phyloP scores from a whole-genome alignment of 2,113 vertebrate genomes.

The Corythoichthys haematopterus region DNA sequence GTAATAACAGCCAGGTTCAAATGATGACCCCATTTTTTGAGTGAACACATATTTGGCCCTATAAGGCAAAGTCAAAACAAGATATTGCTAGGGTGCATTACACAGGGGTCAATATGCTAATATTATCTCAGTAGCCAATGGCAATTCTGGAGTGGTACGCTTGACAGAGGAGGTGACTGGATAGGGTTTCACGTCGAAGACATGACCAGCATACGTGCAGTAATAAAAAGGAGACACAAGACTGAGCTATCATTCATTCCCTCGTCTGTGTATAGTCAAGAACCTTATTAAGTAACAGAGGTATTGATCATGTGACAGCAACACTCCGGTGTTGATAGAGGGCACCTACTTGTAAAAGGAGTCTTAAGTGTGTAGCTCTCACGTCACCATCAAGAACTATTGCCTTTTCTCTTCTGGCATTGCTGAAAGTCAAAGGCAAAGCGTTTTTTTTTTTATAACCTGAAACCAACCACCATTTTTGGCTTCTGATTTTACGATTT shows the following conservation, averaged over 20 bases:
- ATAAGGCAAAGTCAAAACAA: slow-evolving; percentile 66
- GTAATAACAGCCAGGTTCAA: background rate
- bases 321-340: background rate
- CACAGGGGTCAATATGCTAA: slow-evolving; percentile 69
- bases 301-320: slow-evolving; percentile 21
- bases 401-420: slow-evolving; percentile 10
- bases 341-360: slow-evolving; percentile 28
- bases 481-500: background rate
- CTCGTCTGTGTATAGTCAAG: background rate
- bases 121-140: slow-evolving; percentile 67
- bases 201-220: slow-evolving; percentile 32
- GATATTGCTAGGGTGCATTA: slow-evolving; percentile 76
- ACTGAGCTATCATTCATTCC: slow-evolving; percentile 6
- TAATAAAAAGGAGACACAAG: slow-evolving; percentile 17
- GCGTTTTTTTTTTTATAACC: background rate
- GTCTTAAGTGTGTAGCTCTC: slow-evolving; percentile 11
- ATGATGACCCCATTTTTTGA: slow-evolving; percentile 41
- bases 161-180: slow-evolving; percentile 45
- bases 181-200: slow-evolving; percentile 49
- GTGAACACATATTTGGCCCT: slow-evolving; percentile 37
- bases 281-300: background rate
- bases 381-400: slow-evolving; percentile 20
- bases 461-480: background rate
- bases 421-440: background rate
- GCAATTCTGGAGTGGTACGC: slow-evolving; percentile 43